Evolutionary conservation across 2,888 invertebrate genomes (phyloP).

Genomic region (Rhagonycha lutea): DNA sequence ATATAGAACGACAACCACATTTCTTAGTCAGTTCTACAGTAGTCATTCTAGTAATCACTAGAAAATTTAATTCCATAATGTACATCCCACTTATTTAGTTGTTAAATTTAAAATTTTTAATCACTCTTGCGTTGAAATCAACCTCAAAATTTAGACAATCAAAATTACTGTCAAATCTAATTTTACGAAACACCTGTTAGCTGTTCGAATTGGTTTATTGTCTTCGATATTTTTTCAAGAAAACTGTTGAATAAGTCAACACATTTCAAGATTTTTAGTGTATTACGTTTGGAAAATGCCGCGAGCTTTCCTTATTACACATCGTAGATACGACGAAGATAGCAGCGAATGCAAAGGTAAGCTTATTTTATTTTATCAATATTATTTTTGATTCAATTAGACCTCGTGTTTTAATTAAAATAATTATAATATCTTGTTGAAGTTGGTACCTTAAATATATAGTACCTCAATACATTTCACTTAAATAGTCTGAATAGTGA

Average conservation of each 20-base stretch:
- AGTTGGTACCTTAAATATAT: too few relatives aligned
- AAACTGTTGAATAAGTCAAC: background rate
- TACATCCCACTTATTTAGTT: background rate
- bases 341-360: conserved; percentile 54
- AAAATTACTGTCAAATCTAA: conserved; percentile 36
- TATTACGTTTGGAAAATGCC: conserved; percentile 57
- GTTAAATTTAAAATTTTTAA: background rate
- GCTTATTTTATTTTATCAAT: conserved; percentile 18
- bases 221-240: background rate
- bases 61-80: conserved; percentile 8
- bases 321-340: conserved; percentile 60
- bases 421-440: too few relatives aligned
- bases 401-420: background rate
- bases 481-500: too few relatives aligned
- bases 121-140: conserved; percentile 7
- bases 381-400: background rate
- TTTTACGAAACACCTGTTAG: conserved; percentile 36
- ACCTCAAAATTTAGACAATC: conserved; percentile 15
- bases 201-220: background rate
- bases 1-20: conserved; percentile 56
- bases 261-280: background rate
- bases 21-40: conserved; percentile 50
- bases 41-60: conserved; percentile 36
- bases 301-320: conserved; percentile 66
- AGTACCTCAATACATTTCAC: too few relatives aligned